Base-by-base conservation (phyloP, 2,888 invertebrate genomes). In the Hydroisotoma schaefferi region DNA sequence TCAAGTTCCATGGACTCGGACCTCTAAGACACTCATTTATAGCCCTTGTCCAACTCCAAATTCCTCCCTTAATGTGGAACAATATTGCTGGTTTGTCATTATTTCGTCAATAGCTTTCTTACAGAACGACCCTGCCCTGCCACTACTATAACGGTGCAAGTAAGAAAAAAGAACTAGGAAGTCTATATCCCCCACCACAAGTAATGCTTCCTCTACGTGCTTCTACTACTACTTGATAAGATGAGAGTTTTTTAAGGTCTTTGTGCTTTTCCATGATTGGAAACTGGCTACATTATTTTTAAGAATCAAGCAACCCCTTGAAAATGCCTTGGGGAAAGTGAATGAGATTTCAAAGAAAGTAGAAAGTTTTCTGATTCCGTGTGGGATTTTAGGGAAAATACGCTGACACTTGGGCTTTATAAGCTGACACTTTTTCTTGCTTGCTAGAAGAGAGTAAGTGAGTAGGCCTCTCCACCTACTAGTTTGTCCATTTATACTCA, bases 341-440 rank as follows among this genome's bases (percentile, higher is more conserved):
- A 38, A 37, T 29, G 47, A 47, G 47, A 27, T 25, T 47, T 25
- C 25, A 47, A 44, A 22, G 18, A 37, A 10, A 33, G 4, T 28
- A 2, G 28, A 52, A 37, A 52, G 38, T 52, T n/a, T 37, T 15
- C 22, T 33, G 52, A 51, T 51, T 23, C 33, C 29, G 29, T 33
- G 2, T 27, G 51, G 28, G 26, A 27, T 4, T 40, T 40, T 40
- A 40, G 40, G n/a, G n/a, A 40, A 40, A 33, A 40, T 40, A 5
- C 40, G 40, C 40, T 40, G 40, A 40, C 40, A 40, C 40, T 15
- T 40, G n/a, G n/a, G n/a, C n/a, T n/a, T n/a, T n/a, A n/a, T 40
- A 15, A 18, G 40, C 40, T 40, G 40, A 40, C 40, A 40, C 40
- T 40, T 40, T 40, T 40, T 40, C n/a, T n/a, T n/a, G n/a, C n/a